phyloP scores from a whole-genome alignment of 2,113 vertebrate genomes.

The Noturus placidus region DNA sequence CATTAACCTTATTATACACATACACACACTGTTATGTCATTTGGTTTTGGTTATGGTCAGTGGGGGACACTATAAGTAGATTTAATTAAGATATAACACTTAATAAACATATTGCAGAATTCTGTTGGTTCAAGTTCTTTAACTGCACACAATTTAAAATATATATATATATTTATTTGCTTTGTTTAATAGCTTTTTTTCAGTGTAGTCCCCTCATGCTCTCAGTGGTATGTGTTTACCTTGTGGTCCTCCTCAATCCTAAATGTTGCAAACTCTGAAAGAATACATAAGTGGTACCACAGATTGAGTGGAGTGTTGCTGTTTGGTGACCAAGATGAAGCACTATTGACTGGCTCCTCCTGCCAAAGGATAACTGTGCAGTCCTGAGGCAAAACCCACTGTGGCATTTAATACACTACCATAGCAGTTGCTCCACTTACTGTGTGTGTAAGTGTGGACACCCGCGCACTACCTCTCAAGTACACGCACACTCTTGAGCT shows the following conservation, averaged over 20 bases:
- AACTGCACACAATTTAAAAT: neutral
- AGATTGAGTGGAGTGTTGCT: conserved; percentile 61
- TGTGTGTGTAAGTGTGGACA: conserved; percentile 19
- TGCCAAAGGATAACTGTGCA: conserved; percentile 69
- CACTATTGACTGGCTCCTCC: conserved; percentile 72
- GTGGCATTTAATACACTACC: conserved; percentile 80
- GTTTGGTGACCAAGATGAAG: conserved; percentile 74
- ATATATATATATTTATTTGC: neutral
- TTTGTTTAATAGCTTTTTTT: neutral
- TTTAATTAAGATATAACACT: neutral
- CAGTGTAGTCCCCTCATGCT: no score
- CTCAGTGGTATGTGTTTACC: conserved; percentile 4
- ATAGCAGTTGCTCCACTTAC: conserved; percentile 66
- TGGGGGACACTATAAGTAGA: neutral
- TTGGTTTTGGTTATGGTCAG: neutral
- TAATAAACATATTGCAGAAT: neutral
- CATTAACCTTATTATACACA: neutral
- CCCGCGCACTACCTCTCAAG: conserved; percentile 18
- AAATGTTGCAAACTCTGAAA: conserved; percentile 37
- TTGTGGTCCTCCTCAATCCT: neutral
- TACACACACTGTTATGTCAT: neutral
- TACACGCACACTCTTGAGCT: conserved; percentile 61
- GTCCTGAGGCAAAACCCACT: conserved; percentile 73
- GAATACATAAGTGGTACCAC: conserved; percentile 45
- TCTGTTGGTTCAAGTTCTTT: neutral